Conservation (phyloP, 2,888 invertebrate genomes). For the Platycheirus albimanus region DNA sequence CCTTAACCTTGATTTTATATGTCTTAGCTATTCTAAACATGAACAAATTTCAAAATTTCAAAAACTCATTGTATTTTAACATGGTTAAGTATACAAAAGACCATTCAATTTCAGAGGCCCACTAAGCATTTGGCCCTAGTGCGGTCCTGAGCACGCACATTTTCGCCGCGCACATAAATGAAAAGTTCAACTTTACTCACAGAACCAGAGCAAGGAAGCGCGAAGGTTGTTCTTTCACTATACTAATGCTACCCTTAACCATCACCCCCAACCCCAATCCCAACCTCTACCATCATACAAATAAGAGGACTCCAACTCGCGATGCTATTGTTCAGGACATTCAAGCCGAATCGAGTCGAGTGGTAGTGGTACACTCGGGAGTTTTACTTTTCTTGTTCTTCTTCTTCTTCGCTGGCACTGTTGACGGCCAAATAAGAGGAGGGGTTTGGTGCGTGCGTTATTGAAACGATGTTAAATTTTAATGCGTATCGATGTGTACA, state of each 20-base stretch:
- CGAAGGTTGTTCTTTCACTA: slow-evolving; percentile 59
- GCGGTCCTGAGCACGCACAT: slow-evolving; percentile 10
- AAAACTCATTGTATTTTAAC: too few species aligned
- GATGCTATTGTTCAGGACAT: slow-evolving; percentile 63
- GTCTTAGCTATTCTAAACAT: too few species aligned
- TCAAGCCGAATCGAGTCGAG: too few species aligned
- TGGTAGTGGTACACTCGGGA: slow-evolving; percentile 67
- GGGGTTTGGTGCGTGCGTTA: slow-evolving; percentile 57
- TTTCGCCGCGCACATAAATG: slow-evolving; percentile 62
- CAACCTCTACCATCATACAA: neutral
- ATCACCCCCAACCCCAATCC: too few species aligned
- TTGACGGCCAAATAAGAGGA: neutral
- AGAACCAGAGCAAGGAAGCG: slow-evolving; percentile 42
- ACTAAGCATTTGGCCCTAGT: neutral
- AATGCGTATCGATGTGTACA: slow-evolving; percentile 74
- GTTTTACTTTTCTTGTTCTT: slow-evolving; percentile 14
- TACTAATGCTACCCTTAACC: slow-evolving; percentile 54
- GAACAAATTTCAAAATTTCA: too few species aligned
- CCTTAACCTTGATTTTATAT: too few species aligned
- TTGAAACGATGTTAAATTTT: slow-evolving; percentile 73
- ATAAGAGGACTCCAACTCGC: slow-evolving; percentile 42
- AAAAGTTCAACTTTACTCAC: slow-evolving; percentile 64
- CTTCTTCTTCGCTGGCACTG: too few species aligned
- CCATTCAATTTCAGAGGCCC: too few species aligned
- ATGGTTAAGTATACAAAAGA: too few species aligned